Conservation (phyloP, 2,113 vertebrate genomes). For the Oreochromis aureus region DNA sequence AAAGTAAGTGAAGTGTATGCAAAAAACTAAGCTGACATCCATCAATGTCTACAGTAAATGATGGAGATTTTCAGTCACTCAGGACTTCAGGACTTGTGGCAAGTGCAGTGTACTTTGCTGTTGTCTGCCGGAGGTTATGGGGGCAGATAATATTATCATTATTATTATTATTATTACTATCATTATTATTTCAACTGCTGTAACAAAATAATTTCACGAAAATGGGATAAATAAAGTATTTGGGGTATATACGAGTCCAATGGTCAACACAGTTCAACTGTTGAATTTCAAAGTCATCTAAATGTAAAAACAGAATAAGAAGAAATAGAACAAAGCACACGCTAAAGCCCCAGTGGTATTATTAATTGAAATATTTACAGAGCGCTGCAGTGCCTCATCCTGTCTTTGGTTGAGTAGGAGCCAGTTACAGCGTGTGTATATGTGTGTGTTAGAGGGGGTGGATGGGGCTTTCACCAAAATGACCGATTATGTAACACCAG, state of each 20-base stretch:
- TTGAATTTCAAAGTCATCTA: neutral
- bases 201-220: neutral
- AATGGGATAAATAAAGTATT: neutral
- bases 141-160: neutral
- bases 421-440: neutral
- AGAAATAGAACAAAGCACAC: neutral
- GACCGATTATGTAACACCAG: conserved; percentile 7
- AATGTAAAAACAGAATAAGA: neutral
- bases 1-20: neutral
- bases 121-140: neutral
- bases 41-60: neutral
- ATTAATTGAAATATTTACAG: neutral
- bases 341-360: neutral
- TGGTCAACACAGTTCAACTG: neutral
- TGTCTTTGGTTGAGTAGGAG: neutral
- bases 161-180: neutral
- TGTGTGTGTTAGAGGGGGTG: neutral
- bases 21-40: neutral
- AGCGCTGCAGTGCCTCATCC: neutral
- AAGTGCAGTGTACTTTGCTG: neutral
- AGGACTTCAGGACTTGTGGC: neutral
- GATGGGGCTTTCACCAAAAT: conserved; percentile 6
- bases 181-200: neutral
- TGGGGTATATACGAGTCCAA: neutral
- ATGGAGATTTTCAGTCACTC: neutral